Evolutionary conservation across 2,888 invertebrate species (phyloP), one percentile per base, ranked within the genome.

Genomic region (Enoplolaimus lenunculus): DNA sequence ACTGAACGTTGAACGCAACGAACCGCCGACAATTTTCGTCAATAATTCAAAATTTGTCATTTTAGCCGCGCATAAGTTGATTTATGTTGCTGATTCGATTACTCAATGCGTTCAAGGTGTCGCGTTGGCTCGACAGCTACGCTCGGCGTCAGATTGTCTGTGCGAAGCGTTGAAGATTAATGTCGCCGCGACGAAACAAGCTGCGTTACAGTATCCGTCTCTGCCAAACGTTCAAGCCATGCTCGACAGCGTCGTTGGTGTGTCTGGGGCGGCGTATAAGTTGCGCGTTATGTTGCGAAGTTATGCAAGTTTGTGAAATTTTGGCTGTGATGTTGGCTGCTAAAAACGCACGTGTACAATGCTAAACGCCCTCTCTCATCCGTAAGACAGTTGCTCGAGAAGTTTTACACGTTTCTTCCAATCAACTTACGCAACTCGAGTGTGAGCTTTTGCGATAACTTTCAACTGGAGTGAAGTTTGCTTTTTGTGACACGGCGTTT

Each of bases 1-100:
- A 66, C 87, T 89, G 77, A 90, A 91, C 2, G 90, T 95, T 60
- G 91, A 92, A 78, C 89, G 89, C 82, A 93, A 92, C 78, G 91
- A 93, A 80, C 92, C 93, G 59, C 94, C 95, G 0, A 90, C 91
- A 82, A 89, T 83, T 68, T 93, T 93, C 82, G 88, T 94, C 69
- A 91, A 91, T 21, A 90, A 93, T 80, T 90, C 91, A 69, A 94
- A 94, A 82, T 92, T 92, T 82, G 92, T 95, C 13, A 90, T 94
- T 45, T 85, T 95, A 68, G 90, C 90, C 80, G 93, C 93, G 33
- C 93, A 94, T 80, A 88, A 93, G 81, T 85, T 95, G 78, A 91
- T 95, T 29, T 90, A 91, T 80, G 93, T 93, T 73, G 93, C 93
- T 68, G 94, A 95, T 83, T 91, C 90, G 68, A 89, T 94, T 34